Conservation (phyloP, 2,113 vertebrate species). For the Notothenia rossii region DNA sequence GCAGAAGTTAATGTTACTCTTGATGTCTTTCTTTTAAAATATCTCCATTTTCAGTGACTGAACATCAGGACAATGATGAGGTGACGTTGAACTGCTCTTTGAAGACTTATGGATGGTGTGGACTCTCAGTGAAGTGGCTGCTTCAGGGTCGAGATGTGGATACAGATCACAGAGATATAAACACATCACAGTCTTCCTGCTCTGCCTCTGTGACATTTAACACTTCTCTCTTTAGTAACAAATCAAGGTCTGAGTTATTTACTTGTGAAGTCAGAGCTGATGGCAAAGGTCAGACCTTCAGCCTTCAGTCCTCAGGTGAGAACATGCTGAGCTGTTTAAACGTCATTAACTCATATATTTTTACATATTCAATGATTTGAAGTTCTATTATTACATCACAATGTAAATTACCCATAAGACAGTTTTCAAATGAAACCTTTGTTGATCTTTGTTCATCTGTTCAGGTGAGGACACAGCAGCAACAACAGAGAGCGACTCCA, state of each 20-base stretch:
- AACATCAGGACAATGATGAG: fast-evolving
- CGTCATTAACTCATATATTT: no score
- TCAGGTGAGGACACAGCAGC: background rate
- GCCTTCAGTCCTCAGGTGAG: background rate
- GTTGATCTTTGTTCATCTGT: background rate
- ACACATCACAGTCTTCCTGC: background rate
- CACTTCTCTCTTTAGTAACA: background rate
- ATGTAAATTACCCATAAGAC: no score
- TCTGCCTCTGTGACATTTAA: background rate
- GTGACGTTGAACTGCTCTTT: conserved; percentile 16
- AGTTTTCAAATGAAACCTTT: no score
- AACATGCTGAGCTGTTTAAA: no score
- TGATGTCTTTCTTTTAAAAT: conserved; percentile 13
- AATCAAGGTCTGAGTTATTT: background rate
- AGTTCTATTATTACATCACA: no score
- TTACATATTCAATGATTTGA: no score
- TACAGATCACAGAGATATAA: background rate
- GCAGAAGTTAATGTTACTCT: background rate
- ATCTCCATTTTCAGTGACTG: conserved; percentile 33
- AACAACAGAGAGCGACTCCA: no score
- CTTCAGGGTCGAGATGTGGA: background rate
- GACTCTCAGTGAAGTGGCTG: background rate
- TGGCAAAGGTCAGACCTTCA: no score
- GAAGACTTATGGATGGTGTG: fast-evolving
- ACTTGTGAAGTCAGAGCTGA: background rate